Conservation (phyloP, 2,888 invertebrate species). For the Margaritifera margaritifera region DNA sequence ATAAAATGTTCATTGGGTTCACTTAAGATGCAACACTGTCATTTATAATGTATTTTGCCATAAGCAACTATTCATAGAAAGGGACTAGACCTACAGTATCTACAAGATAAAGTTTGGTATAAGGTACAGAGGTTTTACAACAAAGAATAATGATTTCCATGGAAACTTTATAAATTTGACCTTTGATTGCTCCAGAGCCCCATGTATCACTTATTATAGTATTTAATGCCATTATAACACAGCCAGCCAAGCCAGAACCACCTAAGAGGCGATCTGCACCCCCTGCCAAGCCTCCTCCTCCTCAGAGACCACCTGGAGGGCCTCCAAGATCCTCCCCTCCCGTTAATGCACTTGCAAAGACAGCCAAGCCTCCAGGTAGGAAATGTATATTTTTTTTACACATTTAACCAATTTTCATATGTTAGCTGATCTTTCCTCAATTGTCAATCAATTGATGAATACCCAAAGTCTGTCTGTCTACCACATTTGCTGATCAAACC, state of each 20-base stretch:
- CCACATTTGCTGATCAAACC: neutral
- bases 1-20: neutral
- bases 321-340: constrained; percentile 40
- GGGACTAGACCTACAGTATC: no score
- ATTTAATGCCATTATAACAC: neutral
- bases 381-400: neutral
- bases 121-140: no score
- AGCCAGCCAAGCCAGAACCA: constrained; percentile 46
- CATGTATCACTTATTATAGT: no score
- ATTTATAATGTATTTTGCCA: neutral
- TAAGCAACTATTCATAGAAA: no score
- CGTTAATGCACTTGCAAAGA: constrained; percentile 4
- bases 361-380: constrained; percentile 12
- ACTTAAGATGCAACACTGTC: neutral
- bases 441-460: no score
- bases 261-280: constrained; percentile 65
- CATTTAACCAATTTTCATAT: neutral
- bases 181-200: neutral
- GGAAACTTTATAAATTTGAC: no score
- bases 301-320: constrained; percentile 58
- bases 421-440: neutral
- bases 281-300: constrained; percentile 68
- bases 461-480: neutral
- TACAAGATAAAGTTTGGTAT: no score
- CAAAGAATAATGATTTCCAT: no score